phyloP scores from a whole-genome alignment of 2,113 vertebrate species.

The Nothoprocta pentlandii region DNA sequence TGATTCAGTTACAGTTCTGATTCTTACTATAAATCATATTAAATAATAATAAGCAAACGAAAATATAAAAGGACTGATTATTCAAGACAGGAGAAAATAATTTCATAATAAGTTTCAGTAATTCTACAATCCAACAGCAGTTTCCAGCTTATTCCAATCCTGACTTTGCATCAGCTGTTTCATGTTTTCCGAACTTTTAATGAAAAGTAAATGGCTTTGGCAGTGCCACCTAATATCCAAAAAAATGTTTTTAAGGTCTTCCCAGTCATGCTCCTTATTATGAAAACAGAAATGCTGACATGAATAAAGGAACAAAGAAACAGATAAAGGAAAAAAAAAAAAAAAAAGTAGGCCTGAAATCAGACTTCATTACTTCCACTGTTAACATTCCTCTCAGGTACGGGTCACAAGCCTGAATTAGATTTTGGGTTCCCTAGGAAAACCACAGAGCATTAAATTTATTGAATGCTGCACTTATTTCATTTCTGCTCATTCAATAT shows the following conservation, averaged over 20 bases:
- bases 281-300: accelerated
- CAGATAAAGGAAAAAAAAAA: background rate
- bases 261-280: background rate
- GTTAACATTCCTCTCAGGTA: background rate
- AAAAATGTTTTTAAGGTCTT: background rate
- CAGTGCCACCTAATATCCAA: background rate
- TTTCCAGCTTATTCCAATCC: background rate
- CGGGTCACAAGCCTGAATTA: background rate
- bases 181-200: background rate
- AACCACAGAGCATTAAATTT: background rate
- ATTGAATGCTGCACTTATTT: background rate
- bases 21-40: background rate
- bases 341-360: background rate
- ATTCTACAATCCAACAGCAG: background rate
- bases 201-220: background rate
- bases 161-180: background rate
- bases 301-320: background rate
- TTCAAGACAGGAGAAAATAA: background rate
- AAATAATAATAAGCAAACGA: background rate
- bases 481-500: background rate
- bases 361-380: background rate
- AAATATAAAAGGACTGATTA: background rate
- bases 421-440: background rate
- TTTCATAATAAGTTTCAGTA: background rate
- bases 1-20: background rate